Evolutionary conservation across 2,113 vertebrate genomes (phyloP).

Genomic region (Perca fluviatilis): DNA sequence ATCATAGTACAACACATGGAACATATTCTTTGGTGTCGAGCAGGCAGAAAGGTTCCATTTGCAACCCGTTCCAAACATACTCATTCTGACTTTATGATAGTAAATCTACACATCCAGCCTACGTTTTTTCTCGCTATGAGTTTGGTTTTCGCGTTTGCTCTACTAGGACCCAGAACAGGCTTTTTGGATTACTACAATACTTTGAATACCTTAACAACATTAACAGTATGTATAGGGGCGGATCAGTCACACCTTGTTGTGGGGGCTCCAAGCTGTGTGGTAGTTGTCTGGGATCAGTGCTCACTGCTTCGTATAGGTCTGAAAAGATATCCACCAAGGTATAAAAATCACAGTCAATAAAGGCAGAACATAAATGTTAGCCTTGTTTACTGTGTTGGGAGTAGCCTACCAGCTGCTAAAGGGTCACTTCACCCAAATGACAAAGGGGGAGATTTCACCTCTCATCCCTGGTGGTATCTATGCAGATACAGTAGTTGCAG

Average conservation of each 20-base stretch:
- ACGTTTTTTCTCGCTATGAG: not conserved
- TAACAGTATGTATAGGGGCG: not conserved
- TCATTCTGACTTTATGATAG: slow-evolving; percentile 3
- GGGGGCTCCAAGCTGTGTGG: slow-evolving; percentile 4
- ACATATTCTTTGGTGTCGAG: slow-evolving; percentile 66
- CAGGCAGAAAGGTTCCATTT: slow-evolving; percentile 42
- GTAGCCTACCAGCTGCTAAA: not conserved
- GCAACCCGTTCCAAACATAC: slow-evolving; percentile 19
- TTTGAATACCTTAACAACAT: not conserved
- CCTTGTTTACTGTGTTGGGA: not conserved
- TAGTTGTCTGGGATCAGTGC: not conserved
- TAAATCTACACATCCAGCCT: not conserved
- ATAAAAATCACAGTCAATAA: not conserved
- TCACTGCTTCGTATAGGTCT: slow-evolving; percentile 66
- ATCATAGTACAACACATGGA: slow-evolving; percentile 72
- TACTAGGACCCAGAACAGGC: not conserved
- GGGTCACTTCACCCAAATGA: not conserved
- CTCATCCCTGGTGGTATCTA: not conserved
- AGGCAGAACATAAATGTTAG: not conserved
- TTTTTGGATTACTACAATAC: not conserved
- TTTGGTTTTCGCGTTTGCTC: not conserved
- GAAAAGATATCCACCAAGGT: slow-evolving; percentile 10
- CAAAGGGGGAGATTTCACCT: not conserved
- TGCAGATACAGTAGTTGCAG: not conserved
- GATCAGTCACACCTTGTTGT: slow-evolving; percentile 60